A percentile compares a stretch with the other conserved stretches of the same genome.
These are phyloP conservation scores for Aldrovandia affinis DNA, from an alignment of 2,797 vertebrate species.

Conservation along the genomic window DNA sequence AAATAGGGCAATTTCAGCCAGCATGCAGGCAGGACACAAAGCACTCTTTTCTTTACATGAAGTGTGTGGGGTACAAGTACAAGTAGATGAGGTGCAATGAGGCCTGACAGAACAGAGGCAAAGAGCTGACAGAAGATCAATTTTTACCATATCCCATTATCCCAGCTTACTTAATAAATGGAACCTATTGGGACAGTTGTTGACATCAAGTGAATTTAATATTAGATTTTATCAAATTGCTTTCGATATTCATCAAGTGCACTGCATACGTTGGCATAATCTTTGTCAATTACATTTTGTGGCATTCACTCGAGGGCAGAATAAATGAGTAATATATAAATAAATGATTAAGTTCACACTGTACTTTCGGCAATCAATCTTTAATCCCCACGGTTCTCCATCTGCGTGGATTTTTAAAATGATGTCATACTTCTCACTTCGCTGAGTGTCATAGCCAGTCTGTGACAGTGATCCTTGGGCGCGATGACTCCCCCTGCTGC, in stretches of 20 bases:
- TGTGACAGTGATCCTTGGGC: neutral
- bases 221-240: neutral
- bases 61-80: neutral
- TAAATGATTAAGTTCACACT: neutral
- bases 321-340: neutral
- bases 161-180: neutral
- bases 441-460: neutral
- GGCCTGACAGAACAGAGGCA: neutral
- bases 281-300: neutral
- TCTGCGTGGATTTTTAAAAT: neutral
- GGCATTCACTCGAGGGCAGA: neutral
- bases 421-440: neutral
- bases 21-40: neutral
- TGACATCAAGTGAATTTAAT: neutral
- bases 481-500: constrained; percentile 7
- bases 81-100: neutral
- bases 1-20: no score
- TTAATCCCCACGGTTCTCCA: neutral
- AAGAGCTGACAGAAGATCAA: neutral
- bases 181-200: neutral
- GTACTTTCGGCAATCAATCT: neutral
- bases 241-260: neutral
- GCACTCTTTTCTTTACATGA: no score
- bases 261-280: neutral
- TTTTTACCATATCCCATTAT: constrained; percentile 4